Percentiles rank a stretch among this genome's conserved stretches.
phyloP scores from a whole-genome alignment of 2,888 invertebrate species.

The Gasteruption jaculator region DNA sequence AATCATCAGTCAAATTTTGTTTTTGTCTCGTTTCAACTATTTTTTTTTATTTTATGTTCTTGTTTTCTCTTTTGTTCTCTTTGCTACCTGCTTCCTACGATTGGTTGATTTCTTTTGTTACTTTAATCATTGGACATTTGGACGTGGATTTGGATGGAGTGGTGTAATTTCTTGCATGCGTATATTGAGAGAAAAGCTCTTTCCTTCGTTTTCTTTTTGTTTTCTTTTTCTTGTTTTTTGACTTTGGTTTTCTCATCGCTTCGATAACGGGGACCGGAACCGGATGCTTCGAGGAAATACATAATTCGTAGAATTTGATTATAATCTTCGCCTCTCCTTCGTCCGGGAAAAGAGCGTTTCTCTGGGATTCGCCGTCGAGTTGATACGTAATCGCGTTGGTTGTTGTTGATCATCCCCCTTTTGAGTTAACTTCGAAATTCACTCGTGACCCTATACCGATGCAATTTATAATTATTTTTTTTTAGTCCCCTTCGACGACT shows the following conservation, averaged over 20 bases:
- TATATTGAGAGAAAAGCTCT: constrained; percentile 36
- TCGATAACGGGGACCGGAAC: constrained; percentile 6
- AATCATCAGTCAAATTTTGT: too few relatives aligned
- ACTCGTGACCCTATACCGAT: too few relatives aligned
- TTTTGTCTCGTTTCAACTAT: too few relatives aligned
- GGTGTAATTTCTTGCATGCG: constrained; percentile 40
- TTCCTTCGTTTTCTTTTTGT: constrained; percentile 15
- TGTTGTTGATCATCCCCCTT: too few relatives aligned
- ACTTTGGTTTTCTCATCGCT: constrained; percentile 8
- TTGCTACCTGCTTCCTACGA: constrained; percentile 26
- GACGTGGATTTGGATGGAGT: constrained; percentile 51
- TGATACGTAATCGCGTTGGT: too few relatives aligned
- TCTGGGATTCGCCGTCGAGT: too few relatives aligned
- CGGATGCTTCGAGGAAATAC: too few relatives aligned
- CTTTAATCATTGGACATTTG: too few relatives aligned
- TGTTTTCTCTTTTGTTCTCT: not conserved
- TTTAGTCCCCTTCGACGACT: too few relatives aligned
- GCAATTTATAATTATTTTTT: too few relatives aligned
- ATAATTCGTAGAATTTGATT: constrained; percentile 7
- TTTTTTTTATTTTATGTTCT: not conserved
- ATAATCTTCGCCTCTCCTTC: constrained; percentile 6
- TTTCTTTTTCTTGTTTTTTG: constrained; percentile 6
- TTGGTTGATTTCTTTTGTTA: constrained; percentile 36
- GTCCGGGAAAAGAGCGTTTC: not conserved
- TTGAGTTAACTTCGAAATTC: too few relatives aligned